Evolutionary conservation across 2,797 vertebrate species (phyloP), one percentile per base, ranked within the genome.

Genomic region (Picus viridis): DNA sequence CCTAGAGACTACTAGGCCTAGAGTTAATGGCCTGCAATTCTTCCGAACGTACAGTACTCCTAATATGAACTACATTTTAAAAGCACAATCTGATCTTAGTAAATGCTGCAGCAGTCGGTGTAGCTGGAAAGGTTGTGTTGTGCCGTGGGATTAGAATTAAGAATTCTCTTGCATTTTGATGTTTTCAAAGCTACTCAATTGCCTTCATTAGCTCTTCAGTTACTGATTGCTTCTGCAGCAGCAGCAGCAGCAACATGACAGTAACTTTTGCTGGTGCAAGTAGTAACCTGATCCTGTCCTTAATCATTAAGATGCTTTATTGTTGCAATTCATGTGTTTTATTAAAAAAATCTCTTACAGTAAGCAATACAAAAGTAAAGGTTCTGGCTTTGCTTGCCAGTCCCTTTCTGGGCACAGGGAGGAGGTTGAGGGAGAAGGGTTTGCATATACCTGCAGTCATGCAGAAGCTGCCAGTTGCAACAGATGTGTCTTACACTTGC

Each of bases 401-500:
- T 87, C 34, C 76, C 78, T 90, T 92, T 62, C 63, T 83, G 41
- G 32, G 56, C 49, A 54, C 45, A 63, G 71, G 45, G 57, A 73
- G 57, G 76, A 91, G 57, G 41, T 32, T 85, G 81, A 90, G 70
- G 56, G 81, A 83, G 62, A 90, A 70, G 27, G 19, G 39, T 89
- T 89, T 69, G 67, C 83, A 53, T 54, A 8, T 47, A 88, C 71
- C 65, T 83, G 64, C 62, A 90, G 88, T 62, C 69, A 22, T 51
- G 14, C 51, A 88, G 81, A 54, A 68, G 68, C 47, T 91, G 69
- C 86, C 77, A 94, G 87, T 58, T 93, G 89, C 90, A 92, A 47
- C 93, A 95, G 87, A 67, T 89, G 81, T 61, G 59, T 54, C 45
- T 74, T 74, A 81, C 45, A 89, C 70, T 80, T 94, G 80, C 87